A percentile compares a stretch with the other conserved stretches of the same genome.
Conservation (phyloP, 2,888 invertebrate genomes). For the Cantharis flavilabris region DNA sequence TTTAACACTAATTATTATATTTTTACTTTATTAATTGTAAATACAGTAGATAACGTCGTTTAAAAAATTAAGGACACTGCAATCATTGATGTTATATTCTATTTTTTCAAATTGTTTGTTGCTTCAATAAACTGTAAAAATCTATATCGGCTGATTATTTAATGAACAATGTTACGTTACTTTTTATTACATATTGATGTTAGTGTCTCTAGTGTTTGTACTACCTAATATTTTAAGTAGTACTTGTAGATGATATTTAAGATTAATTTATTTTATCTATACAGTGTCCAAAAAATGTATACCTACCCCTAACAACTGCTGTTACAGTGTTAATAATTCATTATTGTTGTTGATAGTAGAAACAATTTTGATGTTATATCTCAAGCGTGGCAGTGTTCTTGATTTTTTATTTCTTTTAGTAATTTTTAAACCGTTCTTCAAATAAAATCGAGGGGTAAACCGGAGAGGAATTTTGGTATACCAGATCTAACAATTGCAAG, state of each 20-base stretch:
- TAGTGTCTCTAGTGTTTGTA: constrained; percentile 18
- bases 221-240: constrained; percentile 11
- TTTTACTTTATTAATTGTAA: constrained; percentile 4
- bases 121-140: background rate
- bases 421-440: background rate
- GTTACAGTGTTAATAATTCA: background rate
- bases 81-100: background rate
- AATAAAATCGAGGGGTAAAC: background rate
- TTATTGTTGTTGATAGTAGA: background rate
- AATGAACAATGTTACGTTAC: background rate
- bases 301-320: background rate
- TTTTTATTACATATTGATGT: constrained; percentile 17
- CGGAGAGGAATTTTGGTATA: too few relatives aligned
- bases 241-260: constrained; percentile 15
- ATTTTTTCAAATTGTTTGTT: background rate
- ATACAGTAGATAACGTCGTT: constrained; percentile 9
- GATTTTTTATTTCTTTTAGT: background rate
- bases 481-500: too few relatives aligned
- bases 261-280: background rate
- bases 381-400: background rate
- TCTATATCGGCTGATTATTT: background rate
- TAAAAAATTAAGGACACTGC: background rate
- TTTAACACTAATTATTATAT: background rate
- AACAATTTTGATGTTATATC: background rate
- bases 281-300: background rate